Percentiles rank a stretch among this genome's conserved stretches.
Conservation (phyloP, 2,797 vertebrate genomes). For the Pantherophis vulpinus region DNA sequence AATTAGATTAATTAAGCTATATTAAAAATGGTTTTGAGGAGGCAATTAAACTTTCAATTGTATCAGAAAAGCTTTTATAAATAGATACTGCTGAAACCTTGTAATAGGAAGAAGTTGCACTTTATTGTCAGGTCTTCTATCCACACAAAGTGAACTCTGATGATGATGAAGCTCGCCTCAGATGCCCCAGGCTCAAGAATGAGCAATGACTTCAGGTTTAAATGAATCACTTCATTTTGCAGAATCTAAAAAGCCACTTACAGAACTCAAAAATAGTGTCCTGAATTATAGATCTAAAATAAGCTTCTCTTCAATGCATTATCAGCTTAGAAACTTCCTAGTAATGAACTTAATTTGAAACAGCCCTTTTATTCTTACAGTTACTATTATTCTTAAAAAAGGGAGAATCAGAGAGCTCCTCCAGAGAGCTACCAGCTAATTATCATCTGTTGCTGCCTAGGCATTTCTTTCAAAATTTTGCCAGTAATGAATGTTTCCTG, state of each 20-base stretch:
- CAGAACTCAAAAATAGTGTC: not conserved
- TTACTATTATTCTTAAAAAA: not conserved
- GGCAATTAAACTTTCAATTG: not conserved
- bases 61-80: not conserved
- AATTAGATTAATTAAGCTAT: not conserved
- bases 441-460: not conserved
- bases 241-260: not conserved
- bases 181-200: not conserved
- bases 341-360: not conserved
- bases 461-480: not conserved
- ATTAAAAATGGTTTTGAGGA: not conserved
- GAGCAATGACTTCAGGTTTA: not conserved
- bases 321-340: not conserved
- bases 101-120: not conserved
- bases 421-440: not conserved
- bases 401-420: not conserved
- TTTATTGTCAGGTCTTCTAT: not conserved
- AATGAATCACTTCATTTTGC: not conserved
- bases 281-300: not conserved
- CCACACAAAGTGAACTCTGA: not conserved
- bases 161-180: not conserved
- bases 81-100: not conserved
- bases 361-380: not conserved
- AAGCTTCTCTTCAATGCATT: not conserved
- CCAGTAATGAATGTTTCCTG: not conserved